Base-by-base conservation (phyloP, 2,888 invertebrate genomes). In the Amblyjoppa proteus region DNA sequence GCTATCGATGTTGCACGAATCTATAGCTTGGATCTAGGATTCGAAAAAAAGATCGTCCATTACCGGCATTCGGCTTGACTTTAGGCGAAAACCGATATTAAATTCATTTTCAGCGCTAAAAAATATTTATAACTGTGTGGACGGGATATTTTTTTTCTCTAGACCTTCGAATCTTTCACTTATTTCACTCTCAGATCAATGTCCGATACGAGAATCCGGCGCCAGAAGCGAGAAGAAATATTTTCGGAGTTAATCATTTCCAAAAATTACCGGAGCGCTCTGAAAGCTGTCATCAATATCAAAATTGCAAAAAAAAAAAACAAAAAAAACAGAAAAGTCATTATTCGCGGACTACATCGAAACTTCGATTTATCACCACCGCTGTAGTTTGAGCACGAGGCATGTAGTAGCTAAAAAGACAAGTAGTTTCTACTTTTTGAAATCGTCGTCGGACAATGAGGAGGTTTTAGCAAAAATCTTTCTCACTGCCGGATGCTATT, bases 321-420 rank as follows among this genome's bases (percentile, higher is more conserved):
- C 1, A 73, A 49, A 73, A 61, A 53, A 38, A 25, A 77, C 11
- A 25, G 25, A 28, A 25, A 41, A 34, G 16, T 20, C 16, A 34
- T 49, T 1, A 16, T 66, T 38, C 20, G 45, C 66, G 45, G 16
- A 61, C 25, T 31, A 61, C 38, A 77, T 77, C 73, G 56, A 64
- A 56, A 70, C 64, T 77, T 76, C 74, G 81, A 71, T 80, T 58
- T 31, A 75, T 31, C 78, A 66, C 34, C 58, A 41, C 41, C 34
- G 69, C 81, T 69, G 75, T 82, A 75, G 73, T 86, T 80, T 71
- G 64, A 73, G 90, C 88, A 89, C 81, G 87, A 61, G 79, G 90
- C 90, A 89, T 89, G 89, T 28, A 61, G 61, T 85, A 83, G 69
- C 73, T 38, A 45, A 20, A 7, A 51, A 20, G n/a, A 74, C 41